Evolutionary conservation across 2,113 vertebrate genomes (phyloP), one percentile per base, ranked within the genome.

Genomic region (Gopherus flavomarginatus): DNA sequence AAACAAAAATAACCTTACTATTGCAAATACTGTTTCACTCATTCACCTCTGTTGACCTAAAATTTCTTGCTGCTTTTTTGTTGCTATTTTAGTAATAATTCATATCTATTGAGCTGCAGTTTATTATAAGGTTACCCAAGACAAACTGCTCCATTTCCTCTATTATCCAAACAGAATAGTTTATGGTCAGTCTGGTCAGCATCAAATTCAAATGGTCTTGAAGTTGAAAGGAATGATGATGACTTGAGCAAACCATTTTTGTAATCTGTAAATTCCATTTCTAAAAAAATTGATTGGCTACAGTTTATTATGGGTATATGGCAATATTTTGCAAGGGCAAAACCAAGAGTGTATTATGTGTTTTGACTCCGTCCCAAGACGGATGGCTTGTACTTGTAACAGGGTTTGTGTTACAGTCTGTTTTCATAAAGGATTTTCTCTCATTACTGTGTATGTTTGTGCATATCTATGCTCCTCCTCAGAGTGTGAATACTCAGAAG

Each of bases 101-200:
- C 96, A 90, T 94, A 96, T 94, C 85, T 92, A 83, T 83, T 21
- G 54, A 95, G 90, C 92, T 95, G 1, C 92, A 97, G 92, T 93
- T 97, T 97, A 96, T 97, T 97, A 86, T 89, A 95, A 96, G 89
- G 86, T 97, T 97, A 87, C 94, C 88, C 87, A 88, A 97, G 93
- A 96, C 90, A 96, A 97, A 96, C 81, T 90, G 26, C 95, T 96
- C 93, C 92, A 90, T 97, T 98, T 98, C 97, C 95, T 98, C 81
- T 89, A 42, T 92, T 97, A 92, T 97, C 94, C 95, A 89, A 90
- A 97, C 79, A 96, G 87, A 93, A 88, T 90, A 69, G 94, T 97
- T 84, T 96, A 96, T 98, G 94, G 65, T 93, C 89, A 93, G 85
- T 85, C 86, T 97, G 85, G 93, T 96, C 93, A 94, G 93, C 91